Conservation (phyloP, 1,140 invertebrate species). For the Caerostris extrusa region DNA sequence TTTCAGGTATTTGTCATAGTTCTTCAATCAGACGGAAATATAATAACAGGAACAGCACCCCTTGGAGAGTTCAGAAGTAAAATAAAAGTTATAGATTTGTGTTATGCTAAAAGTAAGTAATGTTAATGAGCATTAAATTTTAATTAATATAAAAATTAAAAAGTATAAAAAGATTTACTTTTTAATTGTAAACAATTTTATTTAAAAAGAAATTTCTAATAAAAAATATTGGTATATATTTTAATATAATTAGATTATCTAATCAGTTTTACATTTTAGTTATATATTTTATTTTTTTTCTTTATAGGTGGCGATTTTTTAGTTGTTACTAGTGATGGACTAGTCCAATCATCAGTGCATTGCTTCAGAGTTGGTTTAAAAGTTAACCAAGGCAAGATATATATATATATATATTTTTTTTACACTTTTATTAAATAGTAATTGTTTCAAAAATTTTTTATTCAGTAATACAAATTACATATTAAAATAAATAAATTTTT, state of each 20-base stretch:
- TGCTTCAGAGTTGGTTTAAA: slow-evolving; percentile 87
- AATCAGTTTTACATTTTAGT: background rate
- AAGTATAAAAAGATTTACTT: too few relatives aligned
- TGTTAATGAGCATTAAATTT: background rate
- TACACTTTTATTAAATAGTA: background rate
- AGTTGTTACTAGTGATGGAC: slow-evolving; percentile 88
- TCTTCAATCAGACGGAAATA: slow-evolving; percentile 77
- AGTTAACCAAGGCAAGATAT: slow-evolving; percentile 76
- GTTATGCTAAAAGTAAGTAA: slow-evolving; percentile 87
- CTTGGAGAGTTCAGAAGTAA: slow-evolving; percentile 88
- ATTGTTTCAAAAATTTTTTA: background rate
- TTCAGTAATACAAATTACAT: background rate
- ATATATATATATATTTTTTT: too few relatives aligned
- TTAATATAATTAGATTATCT: background rate
- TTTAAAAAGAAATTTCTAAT: background rate
- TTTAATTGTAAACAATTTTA: too few relatives aligned
- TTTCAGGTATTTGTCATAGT: slow-evolving; percentile 78
- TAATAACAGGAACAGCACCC: slow-evolving; percentile 83
- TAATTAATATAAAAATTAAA: background rate
- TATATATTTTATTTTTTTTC: background rate
- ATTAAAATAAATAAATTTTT: background rate
- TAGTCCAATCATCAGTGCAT: slow-evolving; percentile 87
- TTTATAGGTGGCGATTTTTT: slow-evolving; percentile 89
- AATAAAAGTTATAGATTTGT: slow-evolving; percentile 88
- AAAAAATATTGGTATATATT: background rate